phyloP scores from a whole-genome alignment of 2,113 vertebrate genomes.

The Pluvialis apricaria region DNA sequence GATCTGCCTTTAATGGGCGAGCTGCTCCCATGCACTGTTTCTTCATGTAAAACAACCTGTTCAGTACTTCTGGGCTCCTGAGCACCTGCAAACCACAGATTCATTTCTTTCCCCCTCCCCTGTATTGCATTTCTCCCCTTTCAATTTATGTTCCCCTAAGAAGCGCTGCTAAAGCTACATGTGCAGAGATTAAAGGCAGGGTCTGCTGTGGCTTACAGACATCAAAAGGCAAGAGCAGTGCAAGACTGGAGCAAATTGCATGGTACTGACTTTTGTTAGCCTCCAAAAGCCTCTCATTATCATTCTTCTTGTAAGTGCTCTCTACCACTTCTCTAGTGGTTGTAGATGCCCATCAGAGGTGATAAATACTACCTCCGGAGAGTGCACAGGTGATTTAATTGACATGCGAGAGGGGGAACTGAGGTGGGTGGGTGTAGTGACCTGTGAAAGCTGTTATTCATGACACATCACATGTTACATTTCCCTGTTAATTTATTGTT shows the following conservation, averaged over 20 bases:
- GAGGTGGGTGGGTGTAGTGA: neutral
- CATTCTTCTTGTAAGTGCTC: conserved; percentile 55
- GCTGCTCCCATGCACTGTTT: neutral
- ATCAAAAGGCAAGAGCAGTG: conserved; percentile 66
- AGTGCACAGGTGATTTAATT: conserved; percentile 53
- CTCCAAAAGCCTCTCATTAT: conserved; percentile 67
- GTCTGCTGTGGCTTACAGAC: conserved; percentile 56
- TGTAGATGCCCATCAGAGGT: conserved; percentile 67
- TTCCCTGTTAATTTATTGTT: conserved; percentile 25
- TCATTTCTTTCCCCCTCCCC: neutral
- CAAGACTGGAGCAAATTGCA: conserved; percentile 53
- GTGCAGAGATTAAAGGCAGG: conserved; percentile 69
- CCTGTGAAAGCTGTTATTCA: neutral
- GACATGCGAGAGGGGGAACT: neutral
- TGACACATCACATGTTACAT: neutral
- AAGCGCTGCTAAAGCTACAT: conserved; percentile 56
- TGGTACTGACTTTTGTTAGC: conserved; percentile 34
- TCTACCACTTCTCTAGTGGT: conserved; percentile 36
- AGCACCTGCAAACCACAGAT: neutral
- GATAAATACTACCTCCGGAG: conserved; percentile 55
- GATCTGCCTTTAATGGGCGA: neutral
- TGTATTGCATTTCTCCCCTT: conserved; percentile 5
- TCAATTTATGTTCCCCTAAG: conserved; percentile 47
- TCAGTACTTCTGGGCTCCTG: neutral
- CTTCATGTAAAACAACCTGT: conserved; percentile 30